phyloP scores from a whole-genome alignment of 2,888 invertebrate species.

The Pollenia labialis region DNA sequence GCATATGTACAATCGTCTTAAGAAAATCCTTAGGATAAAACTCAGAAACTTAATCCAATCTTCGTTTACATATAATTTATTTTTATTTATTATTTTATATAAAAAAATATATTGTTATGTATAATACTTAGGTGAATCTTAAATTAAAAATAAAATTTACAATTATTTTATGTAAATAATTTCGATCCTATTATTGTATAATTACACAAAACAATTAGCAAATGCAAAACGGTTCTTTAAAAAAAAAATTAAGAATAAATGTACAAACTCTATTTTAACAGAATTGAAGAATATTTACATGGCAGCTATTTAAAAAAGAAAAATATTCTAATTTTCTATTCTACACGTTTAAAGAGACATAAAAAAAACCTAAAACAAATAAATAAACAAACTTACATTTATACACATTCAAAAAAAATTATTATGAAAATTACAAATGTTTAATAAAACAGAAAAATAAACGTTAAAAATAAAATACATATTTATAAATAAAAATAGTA shows the following conservation, averaged over 20 bases:
- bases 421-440: constrained; percentile 40
- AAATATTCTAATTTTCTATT: constrained; percentile 30
- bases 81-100: constrained; percentile 33
- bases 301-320: constrained; percentile 66
- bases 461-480: background rate
- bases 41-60: background rate
- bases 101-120: background rate
- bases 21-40: too few relatives aligned
- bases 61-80: constrained; percentile 20
- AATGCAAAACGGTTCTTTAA: constrained; percentile 48
- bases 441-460: background rate
- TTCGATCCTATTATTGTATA: constrained; percentile 10
- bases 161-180: constrained; percentile 26
- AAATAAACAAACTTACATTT: constrained; percentile 69
- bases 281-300: constrained; percentile 68
- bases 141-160: constrained; percentile 34
- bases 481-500: constrained; percentile 54
- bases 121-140: constrained; percentile 57
- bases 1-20: too few relatives aligned
- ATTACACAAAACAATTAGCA: constrained; percentile 17
- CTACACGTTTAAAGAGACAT: constrained; percentile 26
- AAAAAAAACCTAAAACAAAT: constrained; percentile 49
- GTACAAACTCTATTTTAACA: constrained; percentile 34
- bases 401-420: constrained; percentile 37
- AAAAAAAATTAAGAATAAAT: constrained; percentile 32